Evolutionary conservation across 2,888 invertebrate genomes (phyloP).

Genomic region (Papilio gigon): DNA sequence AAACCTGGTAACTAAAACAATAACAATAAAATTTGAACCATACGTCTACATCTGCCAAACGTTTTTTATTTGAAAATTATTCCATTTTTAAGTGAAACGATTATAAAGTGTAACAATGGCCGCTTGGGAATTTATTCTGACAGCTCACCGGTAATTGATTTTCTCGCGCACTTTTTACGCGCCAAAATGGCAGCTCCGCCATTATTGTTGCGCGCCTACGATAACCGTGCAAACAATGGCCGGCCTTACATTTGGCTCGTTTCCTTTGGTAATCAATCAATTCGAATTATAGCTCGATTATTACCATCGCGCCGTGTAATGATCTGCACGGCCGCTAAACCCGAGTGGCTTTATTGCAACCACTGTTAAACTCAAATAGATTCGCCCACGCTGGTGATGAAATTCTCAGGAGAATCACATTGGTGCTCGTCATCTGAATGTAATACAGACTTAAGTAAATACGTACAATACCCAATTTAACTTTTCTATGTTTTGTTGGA

Average conservation of each 20-base stretch:
- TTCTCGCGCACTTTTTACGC: conserved; percentile 30
- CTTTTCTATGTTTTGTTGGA: no score
- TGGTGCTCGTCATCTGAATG: no score
- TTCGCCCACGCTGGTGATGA: not conserved
- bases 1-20: no score
- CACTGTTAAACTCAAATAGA: not conserved
- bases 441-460: no score
- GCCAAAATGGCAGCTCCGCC: conserved; percentile 24
- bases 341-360: not conserved
- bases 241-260: conserved; percentile 16
- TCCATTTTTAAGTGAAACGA: conserved; percentile 15
- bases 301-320: conserved; percentile 2
- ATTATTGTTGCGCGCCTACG: conserved; percentile 24
- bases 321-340: not conserved
- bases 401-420: no score
- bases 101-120: conserved; percentile 36
- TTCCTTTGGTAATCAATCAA: conserved; percentile 24
- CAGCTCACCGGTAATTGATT: conserved; percentile 26
- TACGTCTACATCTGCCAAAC: not conserved
- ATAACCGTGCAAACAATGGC: conserved; percentile 27
- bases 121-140: conserved; percentile 11
- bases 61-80: not conserved
- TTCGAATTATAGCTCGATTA: conserved; percentile 21
- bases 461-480: no score
- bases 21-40: no score